Conservation (phyloP, 2,797 vertebrate species). For the Remorina albescens region DNA sequence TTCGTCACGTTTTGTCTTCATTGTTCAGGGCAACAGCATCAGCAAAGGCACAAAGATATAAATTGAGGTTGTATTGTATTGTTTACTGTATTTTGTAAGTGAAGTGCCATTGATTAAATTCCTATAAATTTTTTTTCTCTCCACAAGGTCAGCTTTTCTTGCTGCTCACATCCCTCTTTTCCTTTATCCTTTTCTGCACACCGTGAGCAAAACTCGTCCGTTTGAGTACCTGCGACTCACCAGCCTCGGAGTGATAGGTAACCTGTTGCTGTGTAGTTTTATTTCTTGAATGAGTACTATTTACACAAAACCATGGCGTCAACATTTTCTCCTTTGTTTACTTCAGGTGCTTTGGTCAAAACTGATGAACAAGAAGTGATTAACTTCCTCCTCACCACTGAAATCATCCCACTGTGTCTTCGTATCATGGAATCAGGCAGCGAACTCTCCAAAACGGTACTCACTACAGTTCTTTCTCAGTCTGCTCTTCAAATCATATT, state of each 20-base stretch:
- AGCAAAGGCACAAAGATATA: not conserved
- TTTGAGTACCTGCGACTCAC: conserved; percentile 98
- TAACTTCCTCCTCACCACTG: conserved; percentile 97
- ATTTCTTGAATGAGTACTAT: not conserved
- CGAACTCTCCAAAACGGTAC: conserved; percentile 98
- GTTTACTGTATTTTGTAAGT: not conserved
- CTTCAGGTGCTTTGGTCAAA: conserved; percentile 94
- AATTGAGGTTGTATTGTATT: not conserved
- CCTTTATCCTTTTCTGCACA: conserved; percentile 98
- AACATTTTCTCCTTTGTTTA: not conserved
- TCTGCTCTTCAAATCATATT: too few relatives aligned
- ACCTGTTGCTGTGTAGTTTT: not conserved
- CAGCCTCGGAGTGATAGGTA: conserved; percentile 97
- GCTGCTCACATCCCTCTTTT: conserved; percentile 84
- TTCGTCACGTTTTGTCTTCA: not conserved
- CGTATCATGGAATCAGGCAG: conserved; percentile 99
- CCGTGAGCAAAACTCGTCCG: conserved; percentile 97
- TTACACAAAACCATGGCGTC: not conserved
- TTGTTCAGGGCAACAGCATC: not conserved
- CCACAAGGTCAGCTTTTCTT: conserved; percentile 89
- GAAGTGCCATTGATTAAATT: conserved; percentile 4
- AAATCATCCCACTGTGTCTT: conserved; percentile 97
- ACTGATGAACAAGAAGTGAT: conserved; percentile 99
- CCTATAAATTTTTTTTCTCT: conserved; percentile 11
- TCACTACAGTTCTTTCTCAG: not conserved